These are phyloP conservation scores for Loriculus beryllinus DNA, from an alignment of 2,797 vertebrate species.

Conservation along the genomic window DNA sequence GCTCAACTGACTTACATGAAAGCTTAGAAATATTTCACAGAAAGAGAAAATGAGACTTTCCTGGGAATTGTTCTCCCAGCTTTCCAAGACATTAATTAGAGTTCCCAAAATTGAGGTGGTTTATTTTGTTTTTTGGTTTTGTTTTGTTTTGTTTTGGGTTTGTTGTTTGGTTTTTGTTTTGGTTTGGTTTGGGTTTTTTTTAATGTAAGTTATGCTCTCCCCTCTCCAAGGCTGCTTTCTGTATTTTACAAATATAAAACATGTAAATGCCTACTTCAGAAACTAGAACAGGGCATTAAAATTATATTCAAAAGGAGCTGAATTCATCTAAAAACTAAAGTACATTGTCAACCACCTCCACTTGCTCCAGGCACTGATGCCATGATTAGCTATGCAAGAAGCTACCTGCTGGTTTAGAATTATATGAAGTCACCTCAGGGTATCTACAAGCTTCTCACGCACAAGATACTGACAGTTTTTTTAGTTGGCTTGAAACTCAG, in stretches of 20 bases:
- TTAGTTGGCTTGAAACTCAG: constrained; percentile 75
- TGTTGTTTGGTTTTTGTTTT: not conserved
- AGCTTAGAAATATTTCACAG: not conserved
- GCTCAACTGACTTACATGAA: not conserved
- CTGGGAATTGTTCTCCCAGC: not conserved
- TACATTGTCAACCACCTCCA: constrained; percentile 79
- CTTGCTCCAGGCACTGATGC: constrained; percentile 79
- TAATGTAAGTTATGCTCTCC: not conserved
- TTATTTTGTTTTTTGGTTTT: not conserved
- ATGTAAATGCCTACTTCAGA: constrained; percentile 65
- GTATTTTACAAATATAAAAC: constrained; percentile 64
- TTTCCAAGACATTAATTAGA: not conserved
- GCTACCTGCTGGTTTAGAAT: constrained; percentile 83
- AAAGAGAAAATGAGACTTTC: not conserved
- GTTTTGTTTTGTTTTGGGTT: not conserved
- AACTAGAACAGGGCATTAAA: constrained; percentile 74
- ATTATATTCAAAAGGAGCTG: constrained; percentile 77
- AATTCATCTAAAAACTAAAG: constrained; percentile 79
- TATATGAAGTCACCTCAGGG: constrained; percentile 79
- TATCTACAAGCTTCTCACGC: constrained; percentile 82
- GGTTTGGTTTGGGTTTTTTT: not conserved
- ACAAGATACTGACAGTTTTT: constrained; percentile 74
- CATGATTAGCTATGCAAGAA: constrained; percentile 84
- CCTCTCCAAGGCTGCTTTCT: not conserved
- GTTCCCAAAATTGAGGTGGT: not conserved